These are phyloP conservation scores for Ceratotherium simum DNA, from an alignment of 2,113 vertebrate genomes.

Conservation along the genomic window DNA sequence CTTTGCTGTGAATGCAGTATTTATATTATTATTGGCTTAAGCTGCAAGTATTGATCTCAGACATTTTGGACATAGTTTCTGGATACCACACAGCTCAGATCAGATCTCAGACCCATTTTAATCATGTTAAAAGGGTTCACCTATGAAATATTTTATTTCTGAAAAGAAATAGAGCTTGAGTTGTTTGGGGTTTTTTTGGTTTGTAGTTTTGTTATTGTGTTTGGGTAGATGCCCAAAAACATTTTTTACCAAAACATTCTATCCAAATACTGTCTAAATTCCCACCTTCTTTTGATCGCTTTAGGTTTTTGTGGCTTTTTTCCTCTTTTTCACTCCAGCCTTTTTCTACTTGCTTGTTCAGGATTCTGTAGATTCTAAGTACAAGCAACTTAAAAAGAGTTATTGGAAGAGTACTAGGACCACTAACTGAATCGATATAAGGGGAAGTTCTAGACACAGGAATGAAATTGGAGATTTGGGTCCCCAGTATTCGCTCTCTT, in stretches of 20 bases:
- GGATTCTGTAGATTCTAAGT: slow-evolving; percentile 42
- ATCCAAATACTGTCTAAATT: neutral
- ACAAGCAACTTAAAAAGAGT: neutral
- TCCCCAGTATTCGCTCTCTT: neutral
- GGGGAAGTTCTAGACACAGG: neutral
- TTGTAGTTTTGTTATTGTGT: slow-evolving; percentile 14
- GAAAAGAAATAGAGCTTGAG: neutral
- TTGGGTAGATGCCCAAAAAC: neutral
- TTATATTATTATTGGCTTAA: neutral
- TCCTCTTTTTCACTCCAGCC: neutral
- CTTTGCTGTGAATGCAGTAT: neutral
- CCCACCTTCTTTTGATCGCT: slow-evolving; percentile 10
- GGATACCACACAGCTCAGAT: neutral
- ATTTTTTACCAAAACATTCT: slow-evolving; percentile 14
- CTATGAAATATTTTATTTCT: slow-evolving; percentile 13
- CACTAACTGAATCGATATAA: neutral
- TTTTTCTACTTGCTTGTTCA: neutral
- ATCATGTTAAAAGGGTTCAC: neutral
- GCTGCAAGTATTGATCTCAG: neutral
- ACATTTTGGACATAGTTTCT: neutral
- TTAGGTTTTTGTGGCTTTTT: neutral
- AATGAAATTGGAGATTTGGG: neutral
- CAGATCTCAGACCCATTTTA: neutral
- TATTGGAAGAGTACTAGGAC: neutral
- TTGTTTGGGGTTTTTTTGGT: neutral